Evolutionary conservation across 2,113 vertebrate species (phyloP).

Genomic region (Gopherus evgoodei): DNA sequence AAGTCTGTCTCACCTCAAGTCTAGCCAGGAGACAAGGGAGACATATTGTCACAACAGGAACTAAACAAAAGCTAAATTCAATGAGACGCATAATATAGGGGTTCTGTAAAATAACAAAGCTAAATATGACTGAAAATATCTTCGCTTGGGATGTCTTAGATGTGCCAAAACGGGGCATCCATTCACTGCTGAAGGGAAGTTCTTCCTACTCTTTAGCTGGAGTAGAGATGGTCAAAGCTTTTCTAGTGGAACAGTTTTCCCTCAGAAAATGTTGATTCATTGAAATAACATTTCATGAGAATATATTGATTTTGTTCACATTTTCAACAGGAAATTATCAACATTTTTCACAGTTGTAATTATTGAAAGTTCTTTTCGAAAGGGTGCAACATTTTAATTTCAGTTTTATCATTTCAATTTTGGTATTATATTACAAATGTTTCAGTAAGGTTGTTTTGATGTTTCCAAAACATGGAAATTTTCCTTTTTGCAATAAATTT

Average conservation of each 20-base stretch:
- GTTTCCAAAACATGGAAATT: neutral
- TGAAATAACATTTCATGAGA: neutral
- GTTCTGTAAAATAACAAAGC: constrained; percentile 7
- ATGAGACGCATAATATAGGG: neutral
- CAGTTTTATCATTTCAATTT: neutral
- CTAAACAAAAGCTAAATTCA: constrained; percentile 24
- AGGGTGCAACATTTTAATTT: neutral
- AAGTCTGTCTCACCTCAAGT: constrained; percentile 3
- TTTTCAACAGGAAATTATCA: neutral
- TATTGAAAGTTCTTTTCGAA: neutral
- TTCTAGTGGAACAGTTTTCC: neutral
- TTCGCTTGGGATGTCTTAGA: neutral
- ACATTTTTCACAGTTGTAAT: neutral
- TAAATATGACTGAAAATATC: neutral
- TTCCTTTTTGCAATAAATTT: neutral
- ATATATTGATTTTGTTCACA: neutral
- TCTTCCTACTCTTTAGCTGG: neutral
- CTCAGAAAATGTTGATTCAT: neutral
- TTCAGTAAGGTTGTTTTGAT: neutral
- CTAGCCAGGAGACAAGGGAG: neutral
- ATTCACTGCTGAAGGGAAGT: neutral
- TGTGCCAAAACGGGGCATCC: neutral
- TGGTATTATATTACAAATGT: neutral
- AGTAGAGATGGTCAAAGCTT: neutral
- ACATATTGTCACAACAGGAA: constrained; percentile 38